phyloP scores from a whole-genome alignment of 2,888 invertebrate genomes.

The Drosophila birchii region DNA sequence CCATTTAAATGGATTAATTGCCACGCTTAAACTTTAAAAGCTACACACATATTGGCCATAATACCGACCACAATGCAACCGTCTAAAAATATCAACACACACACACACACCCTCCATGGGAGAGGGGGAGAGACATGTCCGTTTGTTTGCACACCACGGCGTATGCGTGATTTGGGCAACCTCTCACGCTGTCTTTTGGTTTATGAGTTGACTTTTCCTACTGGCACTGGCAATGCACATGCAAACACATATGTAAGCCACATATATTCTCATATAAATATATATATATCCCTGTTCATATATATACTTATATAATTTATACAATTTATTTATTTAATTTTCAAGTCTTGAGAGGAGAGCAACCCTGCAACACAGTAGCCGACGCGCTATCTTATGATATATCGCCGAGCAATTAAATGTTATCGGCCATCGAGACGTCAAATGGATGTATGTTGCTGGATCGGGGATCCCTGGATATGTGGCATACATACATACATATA shows the following conservation, averaged over 20 bases:
- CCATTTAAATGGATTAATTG: constrained; percentile 8
- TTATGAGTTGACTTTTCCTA: constrained; percentile 50
- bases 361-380: not conserved
- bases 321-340: constrained; percentile 58
- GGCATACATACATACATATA: not conserved
- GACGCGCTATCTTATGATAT: constrained; percentile 71
- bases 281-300: not conserved
- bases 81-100: constrained; percentile 17
- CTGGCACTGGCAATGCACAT: constrained; percentile 31
- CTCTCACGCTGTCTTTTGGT: constrained; percentile 20
- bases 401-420: constrained; percentile 76
- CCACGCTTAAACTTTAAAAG: constrained; percentile 2
- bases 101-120: not conserved
- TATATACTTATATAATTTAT: constrained; percentile 23
- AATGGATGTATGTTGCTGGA: constrained; percentile 13
- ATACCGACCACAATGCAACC: constrained; percentile 19
- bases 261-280: too few relatives aligned
- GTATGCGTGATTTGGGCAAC: constrained; percentile 64
- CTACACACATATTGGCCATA: constrained; percentile 10
- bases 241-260: constrained; percentile 31
- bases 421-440: constrained; percentile 70
- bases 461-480: constrained; percentile 4
- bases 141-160: constrained; percentile 51
- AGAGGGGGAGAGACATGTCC: not conserved
- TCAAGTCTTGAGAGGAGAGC: constrained; percentile 59